Evolutionary conservation across 2,797 vertebrate genomes (phyloP), one percentile per base, ranked within the genome.

Genomic region (Malacoctenus gilli): DNA sequence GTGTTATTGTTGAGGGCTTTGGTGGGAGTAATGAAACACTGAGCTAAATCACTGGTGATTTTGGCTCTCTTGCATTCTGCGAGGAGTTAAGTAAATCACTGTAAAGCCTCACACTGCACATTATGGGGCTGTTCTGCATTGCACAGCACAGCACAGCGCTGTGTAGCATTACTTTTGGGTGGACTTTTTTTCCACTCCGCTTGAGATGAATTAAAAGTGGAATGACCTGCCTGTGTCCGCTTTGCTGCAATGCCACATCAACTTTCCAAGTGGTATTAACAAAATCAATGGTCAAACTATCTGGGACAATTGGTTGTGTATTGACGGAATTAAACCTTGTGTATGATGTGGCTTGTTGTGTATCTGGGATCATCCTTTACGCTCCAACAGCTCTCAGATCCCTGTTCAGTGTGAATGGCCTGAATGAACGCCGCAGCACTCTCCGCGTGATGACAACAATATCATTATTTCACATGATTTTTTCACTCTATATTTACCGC

Each of bases 271-370:
- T 85, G 86, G 88, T 87, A 92, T 92, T 93, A 94, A 90, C 90
- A 83, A 92, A 95, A 97, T 96, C 95, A 95, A 95, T 95, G 89
- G 79, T 82, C 87, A 88, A 91, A 94, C 93, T 93, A 93, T 96
- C 89, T 93, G 90, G 93, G 93, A 93, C 92, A 92, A 93, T 94
- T 94, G 92, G 92, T 92, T 89, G 93, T 80, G 88, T 95, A 95
- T 95, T 93, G 94, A 97, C 91, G 92, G 91, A 94, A 94, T 95
- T 95, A 95, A 94, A 94, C 89, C 92, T 92, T 0, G 72, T 93
- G 94, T 92, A 93, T 93, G 94, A 95, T 88, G 89, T 89, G 88
- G 89, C 91, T 90, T 92, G 89, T 92, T 93, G 92, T 92, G 93
- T 93, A 87, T 94, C 87, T 77, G 40, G 79, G 80, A 82, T 87